Conservation (phyloP, 1,140 invertebrate species). For the Trichomalopsis sarcophagae region DNA sequence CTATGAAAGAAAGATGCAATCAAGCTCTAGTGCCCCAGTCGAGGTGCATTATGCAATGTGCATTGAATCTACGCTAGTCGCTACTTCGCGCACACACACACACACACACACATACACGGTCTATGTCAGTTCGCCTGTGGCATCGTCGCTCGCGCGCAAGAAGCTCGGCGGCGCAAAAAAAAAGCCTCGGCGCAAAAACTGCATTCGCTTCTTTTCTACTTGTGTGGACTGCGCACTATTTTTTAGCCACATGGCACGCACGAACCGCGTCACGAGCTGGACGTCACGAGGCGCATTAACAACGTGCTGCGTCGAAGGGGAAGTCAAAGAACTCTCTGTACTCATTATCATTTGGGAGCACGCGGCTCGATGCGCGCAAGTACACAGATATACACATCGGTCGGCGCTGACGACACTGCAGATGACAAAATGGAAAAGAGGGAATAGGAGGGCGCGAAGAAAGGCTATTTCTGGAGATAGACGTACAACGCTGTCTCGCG, state of each 20-base stretch:
- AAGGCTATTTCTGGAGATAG: not conserved
- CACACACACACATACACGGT: not conserved
- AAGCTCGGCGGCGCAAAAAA: not conserved
- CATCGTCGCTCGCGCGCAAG: too few species aligned
- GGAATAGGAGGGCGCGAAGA: not conserved
- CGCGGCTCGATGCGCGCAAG: too few species aligned
- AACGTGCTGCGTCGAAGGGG: not conserved
- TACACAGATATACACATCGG: not conserved
- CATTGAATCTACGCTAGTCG: constrained; percentile 1
- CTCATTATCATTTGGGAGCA: constrained; percentile 20
- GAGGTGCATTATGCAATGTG: constrained; percentile 22
- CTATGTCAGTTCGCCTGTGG: not conserved
- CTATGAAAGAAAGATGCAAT: constrained; percentile 17
- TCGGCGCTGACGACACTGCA: not conserved
- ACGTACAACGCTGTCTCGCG: not conserved
- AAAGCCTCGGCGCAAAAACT: not conserved
- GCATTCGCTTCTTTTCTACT: not conserved
- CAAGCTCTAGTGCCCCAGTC: not conserved
- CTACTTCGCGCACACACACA: not conserved
- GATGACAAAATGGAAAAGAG: not conserved
- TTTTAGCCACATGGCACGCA: not conserved
- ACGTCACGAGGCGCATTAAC: not conserved
- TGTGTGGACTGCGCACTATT: not conserved
- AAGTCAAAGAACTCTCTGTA: constrained; percentile 24
- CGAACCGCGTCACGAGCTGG: not conserved